Conservation (phyloP, 1,140 invertebrate genomes). For the Hestina assimilis region DNA sequence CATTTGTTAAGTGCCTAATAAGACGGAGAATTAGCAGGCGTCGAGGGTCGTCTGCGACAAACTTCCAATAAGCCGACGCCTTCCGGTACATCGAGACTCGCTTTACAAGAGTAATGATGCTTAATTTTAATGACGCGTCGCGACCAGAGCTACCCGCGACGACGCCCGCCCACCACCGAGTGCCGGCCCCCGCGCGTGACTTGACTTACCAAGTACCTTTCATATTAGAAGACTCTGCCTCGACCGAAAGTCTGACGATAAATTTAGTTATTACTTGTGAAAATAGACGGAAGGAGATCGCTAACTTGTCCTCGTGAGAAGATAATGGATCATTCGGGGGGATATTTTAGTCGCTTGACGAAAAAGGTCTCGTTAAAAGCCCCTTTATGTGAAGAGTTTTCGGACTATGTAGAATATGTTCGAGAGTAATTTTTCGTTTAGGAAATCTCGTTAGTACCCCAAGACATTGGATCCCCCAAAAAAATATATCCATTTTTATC, state of each 20-base stretch:
- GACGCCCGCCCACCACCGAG: slow-evolving; percentile 34
- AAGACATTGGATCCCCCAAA: slow-evolving; percentile 30
- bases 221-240: slow-evolving; percentile 71
- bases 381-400: slow-evolving; percentile 69
- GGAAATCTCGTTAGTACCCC: slow-evolving; percentile 35
- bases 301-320: slow-evolving; percentile 75
- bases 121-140: slow-evolving; percentile 78
- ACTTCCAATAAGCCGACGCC: slow-evolving; percentile 67
- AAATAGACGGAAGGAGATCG: slow-evolving; percentile 78
- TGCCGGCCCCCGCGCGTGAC: slow-evolving; percentile 57
- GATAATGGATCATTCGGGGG: slow-evolving; percentile 76
- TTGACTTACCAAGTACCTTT: slow-evolving; percentile 53
- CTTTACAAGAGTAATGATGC: slow-evolving; percentile 76
- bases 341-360: slow-evolving; percentile 68
- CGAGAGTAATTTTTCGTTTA: slow-evolving; percentile 37
- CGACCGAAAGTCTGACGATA: slow-evolving; percentile 73
- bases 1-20: slow-evolving; percentile 65
- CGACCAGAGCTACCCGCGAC: slow-evolving; percentile 48
- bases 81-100: slow-evolving; percentile 56
- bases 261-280: slow-evolving; percentile 79
- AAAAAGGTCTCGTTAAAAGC: slow-evolving; percentile 70
- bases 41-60: slow-evolving; percentile 50
- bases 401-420: slow-evolving; percentile 51
- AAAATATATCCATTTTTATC: slow-evolving; percentile 29
- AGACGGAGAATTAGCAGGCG: slow-evolving; percentile 60